Base-by-base conservation (phyloP, 1,140 invertebrate genomes). In the Pentalonia nigronervosa region DNA sequence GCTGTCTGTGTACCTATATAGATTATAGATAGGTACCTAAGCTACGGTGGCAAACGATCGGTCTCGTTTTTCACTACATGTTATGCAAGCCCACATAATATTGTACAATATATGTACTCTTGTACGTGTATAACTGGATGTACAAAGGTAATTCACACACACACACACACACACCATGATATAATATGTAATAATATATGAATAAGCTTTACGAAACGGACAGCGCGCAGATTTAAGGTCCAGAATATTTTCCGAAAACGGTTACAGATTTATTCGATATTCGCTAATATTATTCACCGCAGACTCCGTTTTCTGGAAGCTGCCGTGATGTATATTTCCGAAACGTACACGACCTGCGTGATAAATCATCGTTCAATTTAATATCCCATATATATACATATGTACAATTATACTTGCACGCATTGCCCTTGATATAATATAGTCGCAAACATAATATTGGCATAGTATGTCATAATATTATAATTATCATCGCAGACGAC, bases 401-500 rank as follows among this genome's bases (percentile, higher is more conserved):
- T 0, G 7, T 20, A 53, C 4, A 30, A 23, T 41, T 41, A 41
- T 41, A 41, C 53, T n/a, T n/a, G 1, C 23, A 56, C 7, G 1
- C 21, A 56, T 8, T 76, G n/a, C 30, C 1, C 30, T 76, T 76
- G 14, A n/a, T 20, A 60, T 48, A 11, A 48, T 48, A 53, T n/a
- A 76, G 30, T n/a, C 60, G n/a, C 60, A n/a, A 76, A 76, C 60
- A 76, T n/a, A 76, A 76, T 76, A n/a, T 76, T n/a, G n/a, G 60
- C n/a, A n/a, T 34, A n/a, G 60, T n/a, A 76, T 30, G 60, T n/a
- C 30, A 17, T 53, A 53, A 53, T n/a, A 6, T 20, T 14, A 76
- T n/a, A 76, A 76, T 76, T 14, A 17, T 76, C n/a, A n/a, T 76
- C 30, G n/a, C 60, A 20, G n/a, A 76, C 14, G 60, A 67, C n/a